Percentiles rank a stretch among this genome's conserved stretches.
phyloP scores from a whole-genome alignment of 2,113 vertebrate genomes.

The Entomyzon cyanotis region DNA sequence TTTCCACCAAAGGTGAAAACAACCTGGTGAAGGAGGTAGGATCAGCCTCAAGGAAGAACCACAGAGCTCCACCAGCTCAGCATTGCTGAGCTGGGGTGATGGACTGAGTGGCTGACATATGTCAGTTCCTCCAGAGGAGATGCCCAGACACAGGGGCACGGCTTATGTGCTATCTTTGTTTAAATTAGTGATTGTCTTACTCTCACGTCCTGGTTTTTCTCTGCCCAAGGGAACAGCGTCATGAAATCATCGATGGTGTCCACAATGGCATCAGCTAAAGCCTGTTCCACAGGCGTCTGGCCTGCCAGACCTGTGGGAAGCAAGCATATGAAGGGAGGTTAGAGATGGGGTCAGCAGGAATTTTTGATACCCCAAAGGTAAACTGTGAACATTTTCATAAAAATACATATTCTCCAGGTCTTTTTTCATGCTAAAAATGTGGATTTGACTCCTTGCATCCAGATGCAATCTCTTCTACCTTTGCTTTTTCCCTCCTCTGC shows the following conservation, averaged over 20 bases:
- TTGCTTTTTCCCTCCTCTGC: not conserved
- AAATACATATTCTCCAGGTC: not conserved
- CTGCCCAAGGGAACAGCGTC: conserved; percentile 76
- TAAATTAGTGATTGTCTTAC: conserved; percentile 57
- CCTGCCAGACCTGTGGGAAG: conserved; percentile 73
- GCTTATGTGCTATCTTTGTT: not conserved
- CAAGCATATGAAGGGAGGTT: not conserved
- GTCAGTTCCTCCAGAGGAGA: not conserved
- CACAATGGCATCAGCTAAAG: conserved; percentile 75
- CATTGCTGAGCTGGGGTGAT: not conserved
- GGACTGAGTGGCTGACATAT: fast-evolving
- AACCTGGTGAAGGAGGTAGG: not conserved
- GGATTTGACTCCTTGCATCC: not conserved
- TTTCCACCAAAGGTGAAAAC: not conserved
- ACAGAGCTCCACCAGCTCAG: not conserved
- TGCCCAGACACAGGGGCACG: not conserved
- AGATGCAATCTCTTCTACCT: not conserved
- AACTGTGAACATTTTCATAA: not conserved
- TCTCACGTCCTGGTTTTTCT: conserved; percentile 68
- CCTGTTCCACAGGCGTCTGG: conserved; percentile 72
- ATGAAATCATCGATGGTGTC: conserved; percentile 81
- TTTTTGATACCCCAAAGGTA: not conserved
- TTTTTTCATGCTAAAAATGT: not conserved
- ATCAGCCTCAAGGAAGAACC: not conserved
- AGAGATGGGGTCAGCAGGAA: not conserved